Percentiles rank a stretch among this genome's conserved stretches.
Evolutionary conservation across 2,797 vertebrate species (phyloP).

Genomic region (Taeniopygia guttata): DNA sequence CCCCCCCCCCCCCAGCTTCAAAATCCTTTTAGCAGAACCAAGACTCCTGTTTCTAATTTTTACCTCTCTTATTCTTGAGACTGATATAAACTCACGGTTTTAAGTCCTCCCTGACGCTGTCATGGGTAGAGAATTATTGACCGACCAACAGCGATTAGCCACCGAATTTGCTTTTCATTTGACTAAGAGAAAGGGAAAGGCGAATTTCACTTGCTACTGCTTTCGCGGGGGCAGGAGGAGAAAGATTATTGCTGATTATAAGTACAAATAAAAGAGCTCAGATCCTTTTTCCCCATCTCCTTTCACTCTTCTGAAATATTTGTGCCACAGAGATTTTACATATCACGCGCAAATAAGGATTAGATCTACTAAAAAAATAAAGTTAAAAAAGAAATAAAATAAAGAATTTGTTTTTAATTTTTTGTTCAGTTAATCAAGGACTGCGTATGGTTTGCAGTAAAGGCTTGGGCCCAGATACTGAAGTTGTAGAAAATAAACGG

Average conservation of each 20-base stretch:
- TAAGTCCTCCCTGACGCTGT: background rate
- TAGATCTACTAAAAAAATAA: background rate
- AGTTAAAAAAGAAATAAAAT: background rate
- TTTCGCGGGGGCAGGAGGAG: background rate
- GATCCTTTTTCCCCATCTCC: background rate
- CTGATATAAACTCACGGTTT: background rate
- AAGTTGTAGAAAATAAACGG: background rate
- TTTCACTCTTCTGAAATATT: background rate
- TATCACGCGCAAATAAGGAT: background rate
- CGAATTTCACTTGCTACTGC: background rate
- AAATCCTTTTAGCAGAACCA: conserved; percentile 24
- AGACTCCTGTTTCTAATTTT: conserved; percentile 58
- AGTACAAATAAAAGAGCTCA: background rate
- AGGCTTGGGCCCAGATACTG: background rate
- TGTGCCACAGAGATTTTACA: fast-evolving
- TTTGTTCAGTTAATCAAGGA: background rate
- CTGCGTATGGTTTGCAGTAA: background rate
- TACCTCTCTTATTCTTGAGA: conserved; percentile 12
- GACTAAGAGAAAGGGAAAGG: background rate
- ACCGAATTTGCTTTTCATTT: background rate
- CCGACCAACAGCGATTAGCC: background rate
- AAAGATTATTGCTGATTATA: background rate
- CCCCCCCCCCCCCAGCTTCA: background rate
- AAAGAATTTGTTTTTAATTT: fast-evolving
- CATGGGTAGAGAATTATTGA: background rate